A percentile compares a stretch with the other conserved stretches of the same genome.
phyloP scores from a whole-genome alignment of 2,888 invertebrate species.

The Podotricha telesiphe region DNA sequence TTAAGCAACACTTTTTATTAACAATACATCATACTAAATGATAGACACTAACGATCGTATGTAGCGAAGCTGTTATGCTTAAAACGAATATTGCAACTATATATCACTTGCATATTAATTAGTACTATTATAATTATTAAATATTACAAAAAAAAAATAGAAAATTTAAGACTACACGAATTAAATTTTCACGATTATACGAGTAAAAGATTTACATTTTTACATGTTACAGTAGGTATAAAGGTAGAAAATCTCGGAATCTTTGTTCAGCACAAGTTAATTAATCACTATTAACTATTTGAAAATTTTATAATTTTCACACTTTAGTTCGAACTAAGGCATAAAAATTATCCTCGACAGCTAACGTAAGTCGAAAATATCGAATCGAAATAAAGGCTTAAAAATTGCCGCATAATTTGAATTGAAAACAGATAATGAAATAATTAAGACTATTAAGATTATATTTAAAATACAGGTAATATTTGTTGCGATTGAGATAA shows the following conservation, averaged over 20 bases:
- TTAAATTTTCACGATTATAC: slow-evolving; percentile 14
- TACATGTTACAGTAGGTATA: slow-evolving; percentile 51
- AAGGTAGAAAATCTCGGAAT: slow-evolving; percentile 39
- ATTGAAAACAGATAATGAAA: slow-evolving; percentile 18
- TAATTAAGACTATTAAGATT: slow-evolving; percentile 17
- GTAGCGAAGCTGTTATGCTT: slow-evolving; percentile 56
- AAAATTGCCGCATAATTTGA: slow-evolving; percentile 17
- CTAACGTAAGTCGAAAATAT: slow-evolving; percentile 33
- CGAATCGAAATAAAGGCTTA: slow-evolving; percentile 36
- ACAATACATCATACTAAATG: slow-evolving; percentile 53
- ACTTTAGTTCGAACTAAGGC: slow-evolving; percentile 48
- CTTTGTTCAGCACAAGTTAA: slow-evolving; percentile 40
- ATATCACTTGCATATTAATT: slow-evolving; percentile 76
- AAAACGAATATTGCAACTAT: slow-evolving; percentile 80
- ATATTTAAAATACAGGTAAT: neutral
- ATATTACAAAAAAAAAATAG: slow-evolving; percentile 47
- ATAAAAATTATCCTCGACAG: slow-evolving; percentile 44
- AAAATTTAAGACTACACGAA: slow-evolving; percentile 24
- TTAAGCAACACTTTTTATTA: slow-evolving; percentile 80
- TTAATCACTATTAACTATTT: slow-evolving; percentile 3
- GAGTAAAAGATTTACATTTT: slow-evolving; percentile 62
- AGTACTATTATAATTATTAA: slow-evolving; percentile 48
- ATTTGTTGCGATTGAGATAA: too few relatives aligned
- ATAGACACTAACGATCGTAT: slow-evolving; percentile 36
- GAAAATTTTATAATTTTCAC: slow-evolving; percentile 44